phyloP scores from a whole-genome alignment of 2,888 invertebrate genomes.

The Mongoloraphidia duomilia region DNA sequence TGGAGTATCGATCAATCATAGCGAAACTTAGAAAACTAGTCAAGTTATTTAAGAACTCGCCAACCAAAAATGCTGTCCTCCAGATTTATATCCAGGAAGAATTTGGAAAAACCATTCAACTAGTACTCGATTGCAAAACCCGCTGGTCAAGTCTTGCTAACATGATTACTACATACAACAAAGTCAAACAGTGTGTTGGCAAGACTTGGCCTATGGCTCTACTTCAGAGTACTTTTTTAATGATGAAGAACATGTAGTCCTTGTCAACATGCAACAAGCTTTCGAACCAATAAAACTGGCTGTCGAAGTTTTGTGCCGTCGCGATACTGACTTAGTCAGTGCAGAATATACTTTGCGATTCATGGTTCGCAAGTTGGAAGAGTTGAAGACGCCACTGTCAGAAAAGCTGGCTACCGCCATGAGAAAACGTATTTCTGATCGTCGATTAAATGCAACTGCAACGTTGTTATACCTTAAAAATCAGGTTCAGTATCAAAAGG shows the following conservation, averaged over 20 bases:
- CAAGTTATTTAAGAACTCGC: background rate
- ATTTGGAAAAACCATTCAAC: conserved; percentile 7
- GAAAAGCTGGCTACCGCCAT: too few species aligned
- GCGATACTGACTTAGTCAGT: conserved; percentile 8
- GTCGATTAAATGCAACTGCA: background rate
- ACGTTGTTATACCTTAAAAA: conserved; percentile 1
- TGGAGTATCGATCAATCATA: too few species aligned
- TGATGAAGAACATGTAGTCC: too few species aligned
- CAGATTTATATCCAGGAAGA: too few species aligned
- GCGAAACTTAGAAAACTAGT: too few species aligned
- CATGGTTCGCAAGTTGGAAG: conserved; percentile 2
- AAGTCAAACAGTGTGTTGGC: too few species aligned
- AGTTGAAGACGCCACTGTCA: background rate
- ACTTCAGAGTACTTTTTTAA: too few species aligned
- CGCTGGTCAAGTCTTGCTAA: conserved; percentile 6
- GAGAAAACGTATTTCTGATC: background rate
- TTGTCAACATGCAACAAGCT: too few species aligned
- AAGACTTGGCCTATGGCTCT: too few species aligned
- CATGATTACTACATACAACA: too few species aligned
- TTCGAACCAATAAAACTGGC: too few species aligned
- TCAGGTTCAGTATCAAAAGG: conserved; percentile 2
- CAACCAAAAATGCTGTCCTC: conserved; percentile 9
- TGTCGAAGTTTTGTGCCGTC: background rate
- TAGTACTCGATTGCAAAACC: conserved; percentile 9
- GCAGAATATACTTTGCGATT: conserved; percentile 10